These are phyloP conservation scores for Acheta domesticus DNA, from an alignment of 2,888 invertebrate genomes.

Conservation along the genomic window DNA sequence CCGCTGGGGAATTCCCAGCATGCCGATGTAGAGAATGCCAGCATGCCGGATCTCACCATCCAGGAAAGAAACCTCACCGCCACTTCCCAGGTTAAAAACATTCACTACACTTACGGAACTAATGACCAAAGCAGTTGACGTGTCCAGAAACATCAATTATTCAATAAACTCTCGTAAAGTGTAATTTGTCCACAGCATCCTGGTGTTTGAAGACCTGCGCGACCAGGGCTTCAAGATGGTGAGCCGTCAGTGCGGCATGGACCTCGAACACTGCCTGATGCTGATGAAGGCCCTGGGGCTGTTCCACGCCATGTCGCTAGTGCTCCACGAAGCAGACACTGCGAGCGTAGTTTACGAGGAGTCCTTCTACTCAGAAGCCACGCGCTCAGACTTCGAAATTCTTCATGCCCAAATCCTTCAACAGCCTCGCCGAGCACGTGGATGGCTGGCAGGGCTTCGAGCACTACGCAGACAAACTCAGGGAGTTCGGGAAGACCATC, in stretches of 20 bases:
- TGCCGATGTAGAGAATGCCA: too few relatives aligned
- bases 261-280: conserved; percentile 30
- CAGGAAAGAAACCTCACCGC: too few relatives aligned
- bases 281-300: conserved; percentile 28
- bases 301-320: conserved; percentile 32
- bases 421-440: conserved; percentile 22
- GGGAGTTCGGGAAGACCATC: conserved; percentile 18
- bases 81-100: too few relatives aligned
- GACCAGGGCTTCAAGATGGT: conserved; percentile 29
- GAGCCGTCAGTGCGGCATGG: conserved; percentile 28
- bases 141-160: too few relatives aligned
- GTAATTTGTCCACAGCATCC: neutral
- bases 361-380: conserved; percentile 10
- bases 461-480: conserved; percentile 21
- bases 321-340: conserved; percentile 25
- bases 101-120: too few relatives aligned
- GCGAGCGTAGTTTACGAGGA: conserved; percentile 25
- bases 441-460: conserved; percentile 31
- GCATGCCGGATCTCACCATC: too few relatives aligned
- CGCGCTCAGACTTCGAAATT: neutral
- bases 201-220: conserved; percentile 32
- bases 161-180: too few relatives aligned
- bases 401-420: neutral
- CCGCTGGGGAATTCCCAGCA: too few relatives aligned
- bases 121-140: too few relatives aligned